Conservation (phyloP, 1,140 invertebrate species). For the Delia radicum region DNA sequence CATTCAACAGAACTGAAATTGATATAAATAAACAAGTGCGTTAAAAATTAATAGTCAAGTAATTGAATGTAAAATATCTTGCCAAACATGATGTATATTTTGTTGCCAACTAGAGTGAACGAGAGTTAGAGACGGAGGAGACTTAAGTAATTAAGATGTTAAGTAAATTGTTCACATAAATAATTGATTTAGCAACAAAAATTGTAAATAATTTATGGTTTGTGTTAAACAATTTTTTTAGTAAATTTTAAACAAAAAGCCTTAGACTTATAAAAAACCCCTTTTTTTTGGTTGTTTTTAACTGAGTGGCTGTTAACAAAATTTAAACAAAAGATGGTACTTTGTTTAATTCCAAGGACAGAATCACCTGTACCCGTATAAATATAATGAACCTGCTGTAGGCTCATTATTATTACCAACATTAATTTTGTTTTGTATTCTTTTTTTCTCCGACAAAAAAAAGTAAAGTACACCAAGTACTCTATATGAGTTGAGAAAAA, state of each 20-base stretch:
- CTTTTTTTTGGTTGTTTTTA: too few relatives aligned
- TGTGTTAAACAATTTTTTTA: not conserved
- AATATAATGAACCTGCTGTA: slow-evolving; percentile 23
- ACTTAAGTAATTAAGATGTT: slow-evolving; percentile 18
- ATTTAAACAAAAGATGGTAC: slow-evolving; percentile 1
- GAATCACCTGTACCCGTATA: slow-evolving; percentile 22
- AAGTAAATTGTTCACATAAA: slow-evolving; percentile 17
- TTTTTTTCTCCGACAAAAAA: not conserved
- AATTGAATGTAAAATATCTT: slow-evolving; percentile 23
- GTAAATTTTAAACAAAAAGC: too few relatives aligned
- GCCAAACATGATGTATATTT: slow-evolving; percentile 18
- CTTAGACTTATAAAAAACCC: too few relatives aligned
- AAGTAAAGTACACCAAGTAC: too few relatives aligned
- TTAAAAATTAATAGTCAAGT: slow-evolving; percentile 18
- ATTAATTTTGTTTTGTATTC: slow-evolving; percentile 20
- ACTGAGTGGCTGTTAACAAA: too few relatives aligned
- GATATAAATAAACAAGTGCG: slow-evolving; percentile 6
- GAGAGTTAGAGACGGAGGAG: not conserved
- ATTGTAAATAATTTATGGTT: slow-evolving; percentile 13
- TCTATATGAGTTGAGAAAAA: not conserved
- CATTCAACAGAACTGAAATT: not conserved
- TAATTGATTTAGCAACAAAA: slow-evolving; percentile 17
- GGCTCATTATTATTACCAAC: slow-evolving; percentile 21
- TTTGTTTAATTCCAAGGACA: slow-evolving; percentile 13
- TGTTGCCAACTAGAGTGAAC: not conserved